Percentiles rank a stretch among this genome's conserved stretches.
phyloP scores from a whole-genome alignment of 2,113 vertebrate species.

The Archilochus colubris region DNA sequence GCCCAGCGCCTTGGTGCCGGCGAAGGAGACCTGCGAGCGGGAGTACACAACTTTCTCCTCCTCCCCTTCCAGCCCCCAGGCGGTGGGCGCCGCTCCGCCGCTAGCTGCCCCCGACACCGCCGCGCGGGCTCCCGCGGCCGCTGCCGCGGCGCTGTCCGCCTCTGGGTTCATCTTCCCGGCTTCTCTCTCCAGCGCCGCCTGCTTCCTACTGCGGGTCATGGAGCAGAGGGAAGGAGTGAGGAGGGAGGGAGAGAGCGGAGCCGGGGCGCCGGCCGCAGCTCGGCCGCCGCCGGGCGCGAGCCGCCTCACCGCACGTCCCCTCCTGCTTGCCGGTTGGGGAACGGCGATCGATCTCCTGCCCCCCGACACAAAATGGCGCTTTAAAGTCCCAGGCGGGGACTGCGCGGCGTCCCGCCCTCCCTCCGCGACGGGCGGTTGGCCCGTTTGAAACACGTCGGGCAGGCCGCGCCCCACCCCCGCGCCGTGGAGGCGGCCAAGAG shows the following conservation, averaged over 20 bases:
- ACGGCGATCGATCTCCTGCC: slow-evolving; percentile 26
- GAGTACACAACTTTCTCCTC: slow-evolving; percentile 82
- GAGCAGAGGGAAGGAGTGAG: background rate
- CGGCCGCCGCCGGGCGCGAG: background rate
- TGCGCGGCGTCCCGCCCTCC: slow-evolving; percentile 10
- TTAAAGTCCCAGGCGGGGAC: slow-evolving; percentile 53
- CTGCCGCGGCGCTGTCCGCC: slow-evolving; percentile 18
- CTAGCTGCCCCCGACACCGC: background rate
- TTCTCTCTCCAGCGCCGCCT: slow-evolving; percentile 34
- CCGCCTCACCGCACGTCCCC: slow-evolving; percentile 12
- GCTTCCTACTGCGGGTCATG: slow-evolving; percentile 41
- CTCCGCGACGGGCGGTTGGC: slow-evolving; percentile 50
- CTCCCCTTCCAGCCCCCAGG: slow-evolving; percentile 34
- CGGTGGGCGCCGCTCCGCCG: background rate
- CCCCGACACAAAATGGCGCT: slow-evolving; percentile 76
- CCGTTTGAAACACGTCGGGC: slow-evolving; percentile 59
- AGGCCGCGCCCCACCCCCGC: background rate
- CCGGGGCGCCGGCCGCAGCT: background rate
- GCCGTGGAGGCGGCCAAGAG: background rate
- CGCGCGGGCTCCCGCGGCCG: slow-evolving; percentile 8
- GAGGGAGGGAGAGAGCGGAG: too few species aligned
- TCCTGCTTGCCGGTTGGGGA: background rate
- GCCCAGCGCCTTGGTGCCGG: slow-evolving; percentile 77
- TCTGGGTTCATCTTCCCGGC: slow-evolving; percentile 50
- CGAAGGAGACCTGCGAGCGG: slow-evolving; percentile 78